Percentiles rank a stretch among this genome's conserved stretches.
These are phyloP conservation scores for Eutolmus rufibarbis DNA, from an alignment of 2,888 invertebrate species.

Conservation along the genomic window DNA sequence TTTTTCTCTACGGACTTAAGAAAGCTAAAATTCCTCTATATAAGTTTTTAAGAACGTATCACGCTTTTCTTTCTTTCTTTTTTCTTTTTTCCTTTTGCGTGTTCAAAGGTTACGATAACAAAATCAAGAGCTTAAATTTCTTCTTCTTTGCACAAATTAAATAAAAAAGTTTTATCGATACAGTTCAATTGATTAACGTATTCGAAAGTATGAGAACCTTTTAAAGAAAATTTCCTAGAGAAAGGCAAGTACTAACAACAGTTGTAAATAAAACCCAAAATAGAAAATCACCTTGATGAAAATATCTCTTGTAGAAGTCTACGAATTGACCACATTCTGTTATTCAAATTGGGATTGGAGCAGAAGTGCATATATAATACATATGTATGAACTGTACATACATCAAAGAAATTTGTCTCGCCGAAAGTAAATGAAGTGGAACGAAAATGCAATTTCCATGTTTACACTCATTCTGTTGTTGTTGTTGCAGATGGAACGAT, in stretches of 20 bases:
- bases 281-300: not conserved
- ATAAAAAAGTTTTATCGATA: not conserved
- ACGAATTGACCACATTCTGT: not conserved
- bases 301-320: not conserved
- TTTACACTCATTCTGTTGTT: not conserved
- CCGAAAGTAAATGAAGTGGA: not conserved
- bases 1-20: no score
- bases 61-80: no score
- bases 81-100: no score
- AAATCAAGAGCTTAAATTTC: not conserved
- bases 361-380: not conserved
- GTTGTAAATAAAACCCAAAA: not conserved
- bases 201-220: not conserved
- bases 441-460: not conserved
- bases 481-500: not conserved
- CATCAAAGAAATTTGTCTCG: not conserved
- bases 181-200: not conserved
- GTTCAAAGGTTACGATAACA: not conserved
- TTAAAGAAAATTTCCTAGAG: not conserved
- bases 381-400: not conserved
- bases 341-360: not conserved
- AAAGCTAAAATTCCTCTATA: no score
- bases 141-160: no score
- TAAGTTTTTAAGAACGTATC: no score
- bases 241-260: not conserved